These are phyloP conservation scores for Drosophila guanche DNA, from an alignment of 1,140 invertebrate genomes.

Conservation along the genomic window DNA sequence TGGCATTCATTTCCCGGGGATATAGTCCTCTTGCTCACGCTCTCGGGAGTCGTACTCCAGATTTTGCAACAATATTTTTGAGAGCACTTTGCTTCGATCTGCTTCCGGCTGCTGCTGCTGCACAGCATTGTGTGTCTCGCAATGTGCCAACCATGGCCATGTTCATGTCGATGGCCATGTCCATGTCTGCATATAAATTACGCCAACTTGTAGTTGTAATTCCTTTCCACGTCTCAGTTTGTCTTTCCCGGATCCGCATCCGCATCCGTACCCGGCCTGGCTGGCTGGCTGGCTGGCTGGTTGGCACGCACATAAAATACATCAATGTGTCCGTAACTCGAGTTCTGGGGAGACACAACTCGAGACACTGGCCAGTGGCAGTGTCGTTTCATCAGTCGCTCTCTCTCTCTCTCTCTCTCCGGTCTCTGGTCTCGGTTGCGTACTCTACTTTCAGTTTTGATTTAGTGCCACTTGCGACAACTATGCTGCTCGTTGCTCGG, in stretches of 20 bases:
- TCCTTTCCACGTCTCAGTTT: slow-evolving; percentile 72
- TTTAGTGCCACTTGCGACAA: slow-evolving; percentile 71
- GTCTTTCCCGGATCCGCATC: slow-evolving; percentile 33
- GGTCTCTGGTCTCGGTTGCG: not conserved
- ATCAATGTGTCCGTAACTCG: slow-evolving; percentile 62
- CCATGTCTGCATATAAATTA: slow-evolving; percentile 80
- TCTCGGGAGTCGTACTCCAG: slow-evolving; percentile 7
- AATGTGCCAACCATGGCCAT: slow-evolving; percentile 65
- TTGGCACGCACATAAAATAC: slow-evolving; percentile 69
- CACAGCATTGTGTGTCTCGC: slow-evolving; percentile 41
- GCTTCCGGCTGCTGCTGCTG: slow-evolving; percentile 26
- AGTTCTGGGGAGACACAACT: slow-evolving; percentile 56
- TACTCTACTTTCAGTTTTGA: slow-evolving; percentile 59
- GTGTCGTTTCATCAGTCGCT: slow-evolving; percentile 1
- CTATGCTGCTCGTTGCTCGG: slow-evolving; percentile 28
- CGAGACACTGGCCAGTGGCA: slow-evolving; percentile 38
- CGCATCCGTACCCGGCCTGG: slow-evolving; percentile 26
- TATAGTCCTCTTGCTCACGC: slow-evolving; percentile 14
- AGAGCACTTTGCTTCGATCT: slow-evolving; percentile 49
- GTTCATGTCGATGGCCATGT: slow-evolving; percentile 24
- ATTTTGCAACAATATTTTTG: slow-evolving; percentile 41
- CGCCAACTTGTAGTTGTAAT: slow-evolving; percentile 73
- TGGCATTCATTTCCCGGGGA: slow-evolving; percentile 21
- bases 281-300: not conserved
- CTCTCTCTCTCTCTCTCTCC: not conserved